Conservation (phyloP, 2,888 invertebrate species). For the Alsophila aescularia region DNA sequence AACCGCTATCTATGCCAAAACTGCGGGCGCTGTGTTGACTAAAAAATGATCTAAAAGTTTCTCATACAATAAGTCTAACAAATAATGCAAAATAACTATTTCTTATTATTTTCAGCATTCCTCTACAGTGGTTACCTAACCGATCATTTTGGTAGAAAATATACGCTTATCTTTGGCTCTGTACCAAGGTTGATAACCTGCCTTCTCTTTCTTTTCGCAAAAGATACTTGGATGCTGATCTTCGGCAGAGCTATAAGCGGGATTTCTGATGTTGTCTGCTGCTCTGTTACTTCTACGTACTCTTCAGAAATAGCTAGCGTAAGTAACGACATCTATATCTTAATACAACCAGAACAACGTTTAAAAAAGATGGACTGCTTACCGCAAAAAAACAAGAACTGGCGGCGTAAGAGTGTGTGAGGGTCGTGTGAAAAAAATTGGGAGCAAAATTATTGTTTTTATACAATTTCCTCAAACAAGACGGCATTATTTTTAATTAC, state of each 20-base stretch:
- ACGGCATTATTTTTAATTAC: too few relatives aligned
- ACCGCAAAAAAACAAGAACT: too few relatives aligned
- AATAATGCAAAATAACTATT: neutral
- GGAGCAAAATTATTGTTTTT: too few relatives aligned
- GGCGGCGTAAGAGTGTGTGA: too few relatives aligned
- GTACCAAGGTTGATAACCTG: conserved; percentile 43
- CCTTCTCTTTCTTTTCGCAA: conserved; percentile 42
- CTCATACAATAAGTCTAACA: too few relatives aligned
- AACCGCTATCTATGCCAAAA: too few relatives aligned
- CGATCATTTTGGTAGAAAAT: conserved; percentile 41
- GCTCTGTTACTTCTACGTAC: conserved; percentile 52
- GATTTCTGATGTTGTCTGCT: conserved; percentile 39
- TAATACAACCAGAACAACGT: too few relatives aligned
- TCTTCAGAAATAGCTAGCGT: conserved; percentile 61
- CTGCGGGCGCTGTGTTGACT: too few relatives aligned
- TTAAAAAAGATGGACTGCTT: too few relatives aligned
- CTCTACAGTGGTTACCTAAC: conserved; percentile 31
- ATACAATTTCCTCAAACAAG: too few relatives aligned
- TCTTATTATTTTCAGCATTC: conserved; percentile 30
- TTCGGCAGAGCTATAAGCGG: conserved; percentile 44
- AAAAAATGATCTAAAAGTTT: too few relatives aligned
- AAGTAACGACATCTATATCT: conserved; percentile 20
- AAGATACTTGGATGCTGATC: conserved; percentile 53
- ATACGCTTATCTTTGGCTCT: conserved; percentile 38
- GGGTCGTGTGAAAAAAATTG: too few relatives aligned